Evolutionary conservation across 2,113 vertebrate species (phyloP).

Genomic region (Barnardius zonarius): DNA sequence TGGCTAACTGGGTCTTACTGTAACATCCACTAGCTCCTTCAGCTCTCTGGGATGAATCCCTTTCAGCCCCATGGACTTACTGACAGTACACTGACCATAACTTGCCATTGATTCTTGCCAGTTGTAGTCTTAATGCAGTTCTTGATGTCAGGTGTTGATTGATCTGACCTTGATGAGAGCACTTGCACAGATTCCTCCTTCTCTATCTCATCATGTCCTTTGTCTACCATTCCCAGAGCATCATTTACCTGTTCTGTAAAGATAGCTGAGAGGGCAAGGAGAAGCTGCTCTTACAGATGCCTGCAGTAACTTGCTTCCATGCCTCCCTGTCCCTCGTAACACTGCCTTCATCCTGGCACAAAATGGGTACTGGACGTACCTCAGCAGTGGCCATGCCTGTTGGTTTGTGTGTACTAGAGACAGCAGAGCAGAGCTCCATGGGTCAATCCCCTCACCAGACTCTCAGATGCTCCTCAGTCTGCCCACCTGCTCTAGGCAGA

Average conservation of each 20-base stretch:
- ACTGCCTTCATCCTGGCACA: neutral
- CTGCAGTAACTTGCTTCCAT: neutral
- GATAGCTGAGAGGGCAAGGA: neutral
- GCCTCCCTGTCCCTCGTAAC: neutral
- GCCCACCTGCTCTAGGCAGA: neutral
- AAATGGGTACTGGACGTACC: neutral
- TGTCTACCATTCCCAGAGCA: neutral
- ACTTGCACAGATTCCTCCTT: neutral
- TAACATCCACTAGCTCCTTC: neutral
- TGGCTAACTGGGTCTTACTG: neutral
- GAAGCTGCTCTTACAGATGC: neutral
- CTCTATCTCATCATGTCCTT: neutral
- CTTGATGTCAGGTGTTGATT: neutral
- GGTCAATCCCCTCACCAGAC: neutral
- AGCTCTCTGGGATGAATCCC: neutral
- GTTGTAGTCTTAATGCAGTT: neutral
- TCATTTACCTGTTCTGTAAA: neutral
- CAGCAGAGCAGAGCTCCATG: neutral
- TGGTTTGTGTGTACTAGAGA: neutral
- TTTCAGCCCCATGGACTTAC: neutral
- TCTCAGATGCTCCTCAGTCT: neutral
- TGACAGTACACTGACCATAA: neutral
- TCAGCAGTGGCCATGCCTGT: neutral
- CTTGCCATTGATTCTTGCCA: neutral
- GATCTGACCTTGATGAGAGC: neutral